A percentile compares a stretch with the other conserved stretches of the same genome.
These are phyloP conservation scores for Tragelaphus imberbis DNA, from an alignment of 2,113 vertebrate species.

Conservation along the genomic window DNA sequence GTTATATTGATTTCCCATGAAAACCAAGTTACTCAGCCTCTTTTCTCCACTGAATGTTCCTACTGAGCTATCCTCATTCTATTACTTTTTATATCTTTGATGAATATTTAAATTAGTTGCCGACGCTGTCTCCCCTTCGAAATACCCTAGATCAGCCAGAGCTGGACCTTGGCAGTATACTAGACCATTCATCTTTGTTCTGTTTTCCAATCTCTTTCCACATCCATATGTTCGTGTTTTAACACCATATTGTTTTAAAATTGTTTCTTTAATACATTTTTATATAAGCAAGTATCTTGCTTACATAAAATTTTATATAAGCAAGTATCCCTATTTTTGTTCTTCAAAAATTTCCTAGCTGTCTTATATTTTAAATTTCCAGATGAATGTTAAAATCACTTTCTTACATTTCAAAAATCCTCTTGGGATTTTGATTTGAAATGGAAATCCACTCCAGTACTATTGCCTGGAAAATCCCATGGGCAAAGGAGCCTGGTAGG, in stretches of 20 bases:
- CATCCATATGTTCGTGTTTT: not conserved
- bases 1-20: no score
- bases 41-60: no score
- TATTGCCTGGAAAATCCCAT: no score
- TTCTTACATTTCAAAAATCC: conserved; percentile 37
- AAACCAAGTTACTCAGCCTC: no score
- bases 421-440: conserved; percentile 38
- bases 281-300: conserved; percentile 8
- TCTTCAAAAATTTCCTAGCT: conserved; percentile 15
- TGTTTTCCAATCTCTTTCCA: not conserved
- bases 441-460: no score
- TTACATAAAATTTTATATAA: no score
- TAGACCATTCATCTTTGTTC: not conserved
- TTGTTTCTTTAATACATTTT: conserved; percentile 34
- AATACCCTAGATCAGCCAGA: no score
- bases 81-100: no score
- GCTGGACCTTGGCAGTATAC: not conserved
- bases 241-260: not conserved
- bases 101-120: no score
- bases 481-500: no score
- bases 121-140: no score
- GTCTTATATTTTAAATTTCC: conserved; percentile 35
- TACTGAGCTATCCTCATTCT: no score
- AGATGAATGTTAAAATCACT: conserved; percentile 56
- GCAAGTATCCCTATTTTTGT: not conserved